Base-by-base conservation (phyloP, 2,797 vertebrate genomes). In the Eutrigla gurnardus region DNA sequence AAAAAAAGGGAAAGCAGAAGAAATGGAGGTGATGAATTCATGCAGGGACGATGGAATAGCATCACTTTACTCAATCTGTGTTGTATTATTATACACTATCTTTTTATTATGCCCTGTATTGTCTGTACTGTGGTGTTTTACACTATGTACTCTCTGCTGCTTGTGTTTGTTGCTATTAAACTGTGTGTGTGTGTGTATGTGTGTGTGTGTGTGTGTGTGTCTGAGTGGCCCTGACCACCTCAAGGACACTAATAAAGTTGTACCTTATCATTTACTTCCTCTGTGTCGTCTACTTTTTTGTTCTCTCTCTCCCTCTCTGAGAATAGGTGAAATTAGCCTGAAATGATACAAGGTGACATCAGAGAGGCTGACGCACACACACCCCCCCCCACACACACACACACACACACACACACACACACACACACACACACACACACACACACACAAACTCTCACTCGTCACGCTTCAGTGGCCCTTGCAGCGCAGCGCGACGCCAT, bases 281-380 rank as follows among this genome's bases (percentile, higher is more conserved):
- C 59, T 63, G 71, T 81, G 82, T 82, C 65, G 18, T 80, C 76
- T 79, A 75, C 82, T 78, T 88, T 83, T 85, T 65, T 86, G 73
- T 83, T 85, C 82, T 70, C 68, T 74, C 80, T 66, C 70, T 80
- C 57, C 55, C 64, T 84, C 79, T 86, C 59, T 75, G 76, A 91
- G 86, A 92, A 92, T 82, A 92, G 92, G 89, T 91, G 88, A 92
- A 93, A 92, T 93, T 93, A 93, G 85, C 87, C 87, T 93, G 93
- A 91, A 93, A 92, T 93, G 89, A 93, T 93, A 93, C 92, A 92
- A 91, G 92, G 91, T 92, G 91, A 93, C 92, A 93, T 92, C 89
- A 92, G 86, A 91, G 83, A 73, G 73, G 76, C 81, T 47, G 39
- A 78, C 81, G 74, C 75, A 84, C 70, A 70, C 82, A 78, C 67